Evolutionary conservation across 2,113 vertebrate species (phyloP).

Genomic region (Bagarius yarrelli): DNA sequence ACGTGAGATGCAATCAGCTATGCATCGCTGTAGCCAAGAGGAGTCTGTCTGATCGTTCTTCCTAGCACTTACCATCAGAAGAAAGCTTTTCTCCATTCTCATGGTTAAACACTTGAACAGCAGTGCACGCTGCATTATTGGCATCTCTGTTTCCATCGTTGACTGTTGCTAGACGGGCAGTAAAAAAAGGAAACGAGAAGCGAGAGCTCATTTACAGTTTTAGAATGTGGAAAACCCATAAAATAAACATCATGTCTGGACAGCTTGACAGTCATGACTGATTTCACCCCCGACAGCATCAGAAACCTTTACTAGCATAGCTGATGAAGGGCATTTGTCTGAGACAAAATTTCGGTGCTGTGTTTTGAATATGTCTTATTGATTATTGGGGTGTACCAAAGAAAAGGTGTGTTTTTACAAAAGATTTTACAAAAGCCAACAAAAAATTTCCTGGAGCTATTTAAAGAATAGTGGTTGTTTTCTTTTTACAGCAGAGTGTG

Average conservation of each 20-base stretch:
- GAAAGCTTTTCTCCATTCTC: not conserved
- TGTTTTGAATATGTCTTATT: not conserved
- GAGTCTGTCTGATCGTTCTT: not conserved
- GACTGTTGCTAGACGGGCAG: not conserved
- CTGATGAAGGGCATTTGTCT: constrained; percentile 4
- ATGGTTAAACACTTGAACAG: not conserved
- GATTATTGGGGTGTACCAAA: not conserved
- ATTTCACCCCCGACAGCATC: not conserved
- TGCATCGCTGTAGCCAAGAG: too few relatives aligned
- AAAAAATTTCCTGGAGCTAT: not conserved
- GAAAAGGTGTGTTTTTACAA: not conserved
- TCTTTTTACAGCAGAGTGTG: not conserved
- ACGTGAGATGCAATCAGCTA: too few relatives aligned
- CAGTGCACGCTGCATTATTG: not conserved
- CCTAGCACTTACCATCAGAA: not conserved
- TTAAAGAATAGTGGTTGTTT: not conserved
- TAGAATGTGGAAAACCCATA: not conserved
- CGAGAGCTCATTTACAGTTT: not conserved
- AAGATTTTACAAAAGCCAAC: not conserved
- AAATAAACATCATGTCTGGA: not conserved
- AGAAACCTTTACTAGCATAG: not conserved
- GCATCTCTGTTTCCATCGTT: not conserved
- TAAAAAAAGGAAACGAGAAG: not conserved
- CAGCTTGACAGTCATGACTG: constrained; percentile 3
- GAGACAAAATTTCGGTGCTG: not conserved